Conservation (phyloP, 2,888 invertebrate genomes). For the Cephus sareptanus region DNA sequence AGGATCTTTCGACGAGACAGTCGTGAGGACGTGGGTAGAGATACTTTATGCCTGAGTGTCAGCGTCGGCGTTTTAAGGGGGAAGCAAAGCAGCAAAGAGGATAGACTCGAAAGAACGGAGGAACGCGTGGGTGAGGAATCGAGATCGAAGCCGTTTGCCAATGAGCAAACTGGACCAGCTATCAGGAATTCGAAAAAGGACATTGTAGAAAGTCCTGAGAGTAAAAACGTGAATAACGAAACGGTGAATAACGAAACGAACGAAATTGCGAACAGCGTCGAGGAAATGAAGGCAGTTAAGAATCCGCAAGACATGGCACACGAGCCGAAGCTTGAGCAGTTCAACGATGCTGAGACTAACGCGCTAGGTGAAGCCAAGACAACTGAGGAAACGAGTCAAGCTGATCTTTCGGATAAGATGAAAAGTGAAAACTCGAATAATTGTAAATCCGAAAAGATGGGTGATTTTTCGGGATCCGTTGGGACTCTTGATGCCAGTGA, state of each 20-base stretch:
- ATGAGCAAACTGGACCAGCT: slow-evolving; percentile 36
- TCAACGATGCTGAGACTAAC: background rate
- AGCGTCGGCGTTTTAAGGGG: slow-evolving; percentile 34
- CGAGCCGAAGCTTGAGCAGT: slow-evolving; percentile 13
- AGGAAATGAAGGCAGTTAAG: slow-evolving; percentile 16
- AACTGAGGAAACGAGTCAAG: background rate
- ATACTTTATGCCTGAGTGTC: slow-evolving; percentile 37
- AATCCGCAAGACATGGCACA: slow-evolving; percentile 6
- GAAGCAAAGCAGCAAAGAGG: slow-evolving; percentile 40
- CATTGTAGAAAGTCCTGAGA: slow-evolving; percentile 17
- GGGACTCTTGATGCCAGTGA: slow-evolving; percentile 13
- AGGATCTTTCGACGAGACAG: slow-evolving; percentile 45
- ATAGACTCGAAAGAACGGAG: slow-evolving; percentile 39
- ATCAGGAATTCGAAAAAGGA: slow-evolving; percentile 20
- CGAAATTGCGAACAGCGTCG: slow-evolving; percentile 9
- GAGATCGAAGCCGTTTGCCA: slow-evolving; percentile 38
- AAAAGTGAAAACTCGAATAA: slow-evolving; percentile 10
- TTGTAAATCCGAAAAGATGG: slow-evolving; percentile 8
- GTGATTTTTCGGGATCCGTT: background rate
- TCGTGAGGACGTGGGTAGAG: slow-evolving; percentile 51
- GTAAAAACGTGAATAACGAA: slow-evolving; percentile 34
- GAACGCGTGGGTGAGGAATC: slow-evolving; percentile 43
- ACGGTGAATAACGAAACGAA: slow-evolving; percentile 21
- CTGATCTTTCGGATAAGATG: background rate
- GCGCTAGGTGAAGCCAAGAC: background rate